phyloP scores from a whole-genome alignment of 2,113 vertebrate genomes.

The Hemiprocne comata region DNA sequence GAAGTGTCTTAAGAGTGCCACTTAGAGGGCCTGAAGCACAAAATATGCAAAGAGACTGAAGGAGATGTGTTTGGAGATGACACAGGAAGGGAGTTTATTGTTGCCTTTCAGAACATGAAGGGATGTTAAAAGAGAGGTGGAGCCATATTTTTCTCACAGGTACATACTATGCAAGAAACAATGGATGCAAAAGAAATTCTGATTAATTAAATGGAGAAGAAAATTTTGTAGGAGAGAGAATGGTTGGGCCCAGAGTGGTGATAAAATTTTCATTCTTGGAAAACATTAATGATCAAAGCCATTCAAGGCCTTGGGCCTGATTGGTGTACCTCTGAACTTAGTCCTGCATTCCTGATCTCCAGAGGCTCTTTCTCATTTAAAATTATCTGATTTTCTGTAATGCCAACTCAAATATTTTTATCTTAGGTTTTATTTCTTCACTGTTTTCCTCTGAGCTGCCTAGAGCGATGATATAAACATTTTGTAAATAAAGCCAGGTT shows the following conservation, averaged over 20 bases:
- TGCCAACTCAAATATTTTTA: not conserved
- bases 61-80: not conserved
- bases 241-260: not conserved
- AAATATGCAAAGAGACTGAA: not conserved
- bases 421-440: not conserved
- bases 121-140: not conserved
- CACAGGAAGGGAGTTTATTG: not conserved
- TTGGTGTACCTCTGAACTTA: not conserved
- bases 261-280: not conserved
- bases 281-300: not conserved
- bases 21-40: not conserved
- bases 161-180: not conserved
- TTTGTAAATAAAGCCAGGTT: not conserved
- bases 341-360: not conserved
- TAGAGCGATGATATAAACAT: too few species aligned
- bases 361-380: not conserved
- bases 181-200: accelerated
- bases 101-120: not conserved
- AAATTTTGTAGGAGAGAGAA: not conserved
- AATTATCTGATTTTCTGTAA: not conserved
- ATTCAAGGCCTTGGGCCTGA: not conserved
- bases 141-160: not conserved
- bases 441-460: not conserved
- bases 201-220: not conserved
- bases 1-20: not conserved